Evolutionary conservation across 2,888 invertebrate species (phyloP).

Genomic region (Pyrgus malvae): DNA sequence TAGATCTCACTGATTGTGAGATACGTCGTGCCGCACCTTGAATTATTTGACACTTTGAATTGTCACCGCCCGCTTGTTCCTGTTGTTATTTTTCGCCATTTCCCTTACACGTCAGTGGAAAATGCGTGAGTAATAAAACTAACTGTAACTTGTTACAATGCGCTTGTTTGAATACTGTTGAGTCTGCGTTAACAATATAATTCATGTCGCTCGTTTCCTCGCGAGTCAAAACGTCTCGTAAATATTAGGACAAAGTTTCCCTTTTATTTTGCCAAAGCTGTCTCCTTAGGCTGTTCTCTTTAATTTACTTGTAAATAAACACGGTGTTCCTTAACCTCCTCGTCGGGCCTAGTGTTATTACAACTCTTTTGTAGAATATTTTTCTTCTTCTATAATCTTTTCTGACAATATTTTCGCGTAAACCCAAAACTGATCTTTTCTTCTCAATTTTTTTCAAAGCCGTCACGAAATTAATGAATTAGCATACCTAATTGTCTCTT

Average conservation of each 20-base stretch:
- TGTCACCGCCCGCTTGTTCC: conserved; percentile 58
- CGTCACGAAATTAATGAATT: conserved; percentile 73
- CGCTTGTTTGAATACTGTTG: conserved; percentile 46
- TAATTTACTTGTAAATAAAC: conserved; percentile 26
- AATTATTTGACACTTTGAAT: conserved; percentile 76
- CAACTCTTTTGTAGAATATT: neutral
- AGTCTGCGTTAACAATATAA: conserved; percentile 52
- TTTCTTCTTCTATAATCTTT: conserved; percentile 24
- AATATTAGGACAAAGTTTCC: conserved; percentile 26
- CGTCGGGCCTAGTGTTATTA: neutral
- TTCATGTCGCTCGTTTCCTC: conserved; percentile 41
- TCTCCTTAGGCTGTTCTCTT: conserved; percentile 18
- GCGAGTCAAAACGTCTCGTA: conserved; percentile 36
- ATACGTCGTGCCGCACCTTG: conserved; percentile 68
- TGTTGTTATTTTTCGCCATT: conserved; percentile 60
- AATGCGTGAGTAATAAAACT: conserved; percentile 59
- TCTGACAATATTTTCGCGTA: conserved; percentile 38
- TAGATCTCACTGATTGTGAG: conserved; percentile 77
- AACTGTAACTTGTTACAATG: conserved; percentile 52
- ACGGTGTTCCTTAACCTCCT: neutral
- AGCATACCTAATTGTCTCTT: conserved; percentile 75
- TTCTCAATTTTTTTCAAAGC: conserved; percentile 56
- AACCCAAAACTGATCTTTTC: conserved; percentile 60
- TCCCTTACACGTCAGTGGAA: conserved; percentile 46
- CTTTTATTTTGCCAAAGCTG: conserved; percentile 23